These are phyloP conservation scores for Diachrysia chrysitis DNA, from an alignment of 2,888 invertebrate genomes.

Conservation along the genomic window DNA sequence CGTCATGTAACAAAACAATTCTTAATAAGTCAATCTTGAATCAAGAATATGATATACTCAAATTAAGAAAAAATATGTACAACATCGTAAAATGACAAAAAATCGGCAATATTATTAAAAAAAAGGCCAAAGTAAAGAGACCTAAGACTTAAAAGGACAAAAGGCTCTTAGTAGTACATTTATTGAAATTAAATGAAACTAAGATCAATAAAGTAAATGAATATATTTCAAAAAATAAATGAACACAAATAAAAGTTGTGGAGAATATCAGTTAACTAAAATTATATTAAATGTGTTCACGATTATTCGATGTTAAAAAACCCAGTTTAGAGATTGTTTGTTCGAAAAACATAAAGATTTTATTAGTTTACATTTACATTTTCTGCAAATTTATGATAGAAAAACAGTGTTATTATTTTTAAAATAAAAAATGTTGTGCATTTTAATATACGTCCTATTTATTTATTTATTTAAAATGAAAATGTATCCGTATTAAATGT, in stretches of 20 bases:
- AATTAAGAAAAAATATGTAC: too few species aligned
- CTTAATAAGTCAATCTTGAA: too few species aligned
- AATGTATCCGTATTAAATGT: slow-evolving; percentile 48
- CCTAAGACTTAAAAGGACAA: slow-evolving; percentile 22
- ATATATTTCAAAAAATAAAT: neutral
- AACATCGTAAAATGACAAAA: slow-evolving; percentile 21
- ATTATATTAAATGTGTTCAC: neutral
- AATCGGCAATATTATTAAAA: slow-evolving; percentile 21
- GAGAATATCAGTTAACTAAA: neutral
- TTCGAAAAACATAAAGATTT: slow-evolving; percentile 16
- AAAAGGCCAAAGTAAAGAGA: slow-evolving; percentile 27
- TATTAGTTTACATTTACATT: slow-evolving; percentile 7
- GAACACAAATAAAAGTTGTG: slow-evolving; percentile 6
- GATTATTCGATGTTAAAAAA: neutral
- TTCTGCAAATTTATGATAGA: slow-evolving; percentile 16
- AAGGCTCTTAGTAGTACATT: slow-evolving; percentile 9
- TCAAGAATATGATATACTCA: slow-evolving; percentile 12
- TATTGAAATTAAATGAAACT: slow-evolving; percentile 19
- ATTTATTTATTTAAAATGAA: slow-evolving; percentile 28
- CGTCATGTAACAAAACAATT: too few species aligned
- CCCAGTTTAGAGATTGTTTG: slow-evolving; percentile 1
- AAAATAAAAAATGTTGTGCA: slow-evolving; percentile 34
- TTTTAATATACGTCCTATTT: slow-evolving; percentile 48
- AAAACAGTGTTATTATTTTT: slow-evolving; percentile 31
- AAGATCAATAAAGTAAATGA: slow-evolving; percentile 11